Conservation (phyloP, 1,140 invertebrate species). For the Meloidogyne floridensis region DNA sequence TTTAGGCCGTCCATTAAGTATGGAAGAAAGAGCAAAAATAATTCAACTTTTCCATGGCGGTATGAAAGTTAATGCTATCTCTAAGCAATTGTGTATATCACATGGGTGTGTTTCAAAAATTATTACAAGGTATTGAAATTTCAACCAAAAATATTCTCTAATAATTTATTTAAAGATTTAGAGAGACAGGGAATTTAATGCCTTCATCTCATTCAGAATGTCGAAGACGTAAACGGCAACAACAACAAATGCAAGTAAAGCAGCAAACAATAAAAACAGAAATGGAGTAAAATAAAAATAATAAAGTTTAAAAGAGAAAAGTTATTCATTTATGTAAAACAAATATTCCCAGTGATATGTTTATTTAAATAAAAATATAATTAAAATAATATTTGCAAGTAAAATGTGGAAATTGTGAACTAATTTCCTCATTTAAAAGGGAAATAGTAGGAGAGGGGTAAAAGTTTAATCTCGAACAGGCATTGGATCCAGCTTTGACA, state of each 20-base stretch:
- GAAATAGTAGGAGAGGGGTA: too few species aligned
- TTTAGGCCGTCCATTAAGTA: conserved; percentile 55
- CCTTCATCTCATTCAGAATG: conserved; percentile 64
- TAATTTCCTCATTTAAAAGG: too few species aligned
- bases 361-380: too few species aligned
- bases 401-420: too few species aligned
- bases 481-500: too few species aligned
- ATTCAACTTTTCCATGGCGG: conserved; percentile 62
- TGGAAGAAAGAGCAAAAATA: conserved; percentile 59
- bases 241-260: conserved; percentile 22
- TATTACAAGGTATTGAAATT: conserved; percentile 55
- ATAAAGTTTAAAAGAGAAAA: neutral
- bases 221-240: conserved; percentile 50
- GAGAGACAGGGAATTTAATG: conserved; percentile 58
- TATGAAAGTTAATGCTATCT: conserved; percentile 65
- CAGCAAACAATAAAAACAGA: conserved; percentile 16
- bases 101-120: conserved; percentile 65
- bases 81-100: conserved; percentile 62
- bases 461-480: too few species aligned
- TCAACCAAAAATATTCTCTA: too few species aligned
- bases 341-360: too few species aligned
- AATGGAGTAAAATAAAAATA: neutral
- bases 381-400: too few species aligned
- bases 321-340: neutral
- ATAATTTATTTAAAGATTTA: conserved; percentile 53